Conservation (phyloP, 2,113 vertebrate species). For the Paratilapia polleni region DNA sequence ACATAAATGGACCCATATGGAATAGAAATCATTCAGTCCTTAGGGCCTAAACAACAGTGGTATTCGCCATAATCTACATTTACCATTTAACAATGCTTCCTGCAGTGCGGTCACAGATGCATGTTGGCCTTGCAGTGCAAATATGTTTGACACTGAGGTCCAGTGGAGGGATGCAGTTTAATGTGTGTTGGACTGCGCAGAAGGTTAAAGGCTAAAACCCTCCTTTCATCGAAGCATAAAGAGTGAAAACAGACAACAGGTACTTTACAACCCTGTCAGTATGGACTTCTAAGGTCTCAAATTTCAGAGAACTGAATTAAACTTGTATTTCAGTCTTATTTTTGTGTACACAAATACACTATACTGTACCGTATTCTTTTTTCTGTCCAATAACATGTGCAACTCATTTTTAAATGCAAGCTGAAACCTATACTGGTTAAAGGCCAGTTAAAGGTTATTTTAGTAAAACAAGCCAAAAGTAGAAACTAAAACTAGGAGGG, state of each 20-base stretch:
- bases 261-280: neutral
- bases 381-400: neutral
- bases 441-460: neutral
- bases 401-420: too few relatives aligned
- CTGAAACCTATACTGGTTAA: neutral
- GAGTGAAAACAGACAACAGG: neutral
- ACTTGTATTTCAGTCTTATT: neutral
- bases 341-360: neutral
- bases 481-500: neutral
- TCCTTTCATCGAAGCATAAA: constrained; percentile 2
- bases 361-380: neutral
- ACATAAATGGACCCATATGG: constrained; percentile 38
- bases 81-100: constrained; percentile 29
- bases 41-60: constrained; percentile 6
- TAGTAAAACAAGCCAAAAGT: neutral
- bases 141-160: constrained; percentile 27
- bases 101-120: neutral
- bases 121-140: constrained; percentile 28
- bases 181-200: neutral
- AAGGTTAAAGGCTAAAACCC: neutral
- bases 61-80: constrained; percentile 30
- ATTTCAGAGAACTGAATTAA: neutral
- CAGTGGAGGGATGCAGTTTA: constrained; percentile 5
- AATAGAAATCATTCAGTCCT: constrained; percentile 39
- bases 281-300: neutral